Percentiles rank a stretch among this genome's conserved stretches.
phyloP scores from a whole-genome alignment of 2,888 invertebrate species.

The Trypoxylon attenuatum region DNA sequence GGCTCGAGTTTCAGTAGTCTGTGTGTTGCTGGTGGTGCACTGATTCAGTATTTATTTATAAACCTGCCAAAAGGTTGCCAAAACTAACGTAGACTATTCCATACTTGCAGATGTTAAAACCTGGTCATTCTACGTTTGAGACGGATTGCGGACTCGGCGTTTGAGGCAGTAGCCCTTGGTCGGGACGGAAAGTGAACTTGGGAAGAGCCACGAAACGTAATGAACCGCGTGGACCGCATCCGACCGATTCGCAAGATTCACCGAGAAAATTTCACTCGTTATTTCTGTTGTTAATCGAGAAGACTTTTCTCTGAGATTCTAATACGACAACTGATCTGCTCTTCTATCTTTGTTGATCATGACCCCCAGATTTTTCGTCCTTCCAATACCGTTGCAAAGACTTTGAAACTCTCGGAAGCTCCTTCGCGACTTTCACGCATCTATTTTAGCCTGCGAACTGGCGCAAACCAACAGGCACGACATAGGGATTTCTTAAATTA shows the following conservation, averaged over 20 bases:
- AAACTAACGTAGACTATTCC: conserved; percentile 47
- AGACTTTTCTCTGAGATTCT: no score
- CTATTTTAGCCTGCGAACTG: conserved; percentile 73
- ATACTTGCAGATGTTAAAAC: conserved; percentile 22
- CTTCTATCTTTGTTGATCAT: no score
- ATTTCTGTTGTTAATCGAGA: no score
- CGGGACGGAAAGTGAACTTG: no score
- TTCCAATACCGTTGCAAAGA: not conserved
- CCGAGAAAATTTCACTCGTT: no score
- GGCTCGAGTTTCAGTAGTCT: conserved; percentile 61
- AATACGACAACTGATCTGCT: no score
- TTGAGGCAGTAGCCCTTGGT: no score
- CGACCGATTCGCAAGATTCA: no score
- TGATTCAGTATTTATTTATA: conserved; percentile 72
- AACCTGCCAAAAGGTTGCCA: conserved; percentile 67
- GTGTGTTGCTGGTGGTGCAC: conserved; percentile 55
- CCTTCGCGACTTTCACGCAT: conserved; percentile 67
- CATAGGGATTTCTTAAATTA: conserved; percentile 72
- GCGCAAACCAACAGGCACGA: conserved; percentile 67
- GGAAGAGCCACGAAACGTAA: no score
- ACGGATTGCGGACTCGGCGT: no score
- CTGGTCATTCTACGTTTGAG: no score
- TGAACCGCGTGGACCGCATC: no score
- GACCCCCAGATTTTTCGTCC: not conserved
- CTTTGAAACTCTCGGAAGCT: conserved; percentile 25